Evolutionary conservation across 1,140 invertebrate genomes (phyloP), one percentile per base, ranked within the genome.

Genomic region (Lordiphosa collinella): DNA sequence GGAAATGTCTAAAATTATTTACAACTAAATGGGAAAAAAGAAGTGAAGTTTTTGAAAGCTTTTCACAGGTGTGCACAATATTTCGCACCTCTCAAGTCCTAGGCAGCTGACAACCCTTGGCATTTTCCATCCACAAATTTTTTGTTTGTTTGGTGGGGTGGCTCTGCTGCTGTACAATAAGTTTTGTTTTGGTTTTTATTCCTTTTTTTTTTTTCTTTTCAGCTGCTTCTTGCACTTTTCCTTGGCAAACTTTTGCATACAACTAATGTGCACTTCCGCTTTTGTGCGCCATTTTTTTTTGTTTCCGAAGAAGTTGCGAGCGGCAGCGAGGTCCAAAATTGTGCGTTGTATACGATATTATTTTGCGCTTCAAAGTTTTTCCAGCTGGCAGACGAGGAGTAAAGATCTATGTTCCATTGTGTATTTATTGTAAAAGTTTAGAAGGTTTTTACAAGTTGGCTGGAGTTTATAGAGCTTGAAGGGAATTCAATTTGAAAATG

Each of bases 201-300:
- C n/a, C n/a, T n/a, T 25, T 25, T 25, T 29, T 29, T 29, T 29
- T 29, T 29, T 29, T 1, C 25, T 29, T 8, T 29, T 29, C 25
- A 29, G 25, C 25, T 29, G 25, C 25, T 44, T 31, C 22, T 25
- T 44, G 41, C 41, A 44, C 41, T 44, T 44, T 44, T 44, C 22
- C 16, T 31, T 13, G 41, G 18, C 25, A 44, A 44, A 44, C 41
- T 70, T 70, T 70, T 44, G 66, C 66, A 70, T 70, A 70, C 66
- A 70, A 70, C 66, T 66, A 70, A 70, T 70, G 66, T 66, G 66
- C 66, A 70, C 66, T 66, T 70, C 62, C 66, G 66, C 66, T 65
- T 52, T 65, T 44, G 22, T 44, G 66, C 51, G 56, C 62, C 62
- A 69, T 60, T 70, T 70, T 66, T 56, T 65, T 65, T 47, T 44